Conservation (phyloP, 2,888 invertebrate genomes). For the Ophioninae sp. region DNA sequence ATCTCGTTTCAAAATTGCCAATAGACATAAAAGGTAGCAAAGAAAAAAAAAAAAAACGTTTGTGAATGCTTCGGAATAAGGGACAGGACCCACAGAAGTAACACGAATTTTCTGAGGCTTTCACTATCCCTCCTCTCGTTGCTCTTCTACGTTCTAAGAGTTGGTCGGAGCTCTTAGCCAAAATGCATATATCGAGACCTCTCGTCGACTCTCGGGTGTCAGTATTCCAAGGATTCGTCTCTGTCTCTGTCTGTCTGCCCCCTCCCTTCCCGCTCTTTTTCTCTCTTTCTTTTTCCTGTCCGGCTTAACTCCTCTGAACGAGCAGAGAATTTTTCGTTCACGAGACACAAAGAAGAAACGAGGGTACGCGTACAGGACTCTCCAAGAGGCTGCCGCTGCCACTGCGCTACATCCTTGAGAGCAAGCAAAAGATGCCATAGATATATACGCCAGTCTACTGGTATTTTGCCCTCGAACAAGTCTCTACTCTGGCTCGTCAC, state of each 20-base stretch:
- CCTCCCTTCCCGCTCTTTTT: slow-evolving; percentile 35
- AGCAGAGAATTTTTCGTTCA: slow-evolving; percentile 32
- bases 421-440: slow-evolving; percentile 21
- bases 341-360: slow-evolving; percentile 53
- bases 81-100: background rate
- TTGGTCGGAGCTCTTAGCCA: slow-evolving; percentile 35
- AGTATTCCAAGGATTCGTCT: slow-evolving; percentile 36
- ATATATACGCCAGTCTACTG: slow-evolving; percentile 29
- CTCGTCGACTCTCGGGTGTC: slow-evolving; percentile 31
- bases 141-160: slow-evolving; percentile 25
- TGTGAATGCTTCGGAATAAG: slow-evolving; percentile 4
- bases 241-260: slow-evolving; percentile 9
- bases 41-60: too few species aligned
- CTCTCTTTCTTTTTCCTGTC: slow-evolving; percentile 18
- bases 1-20: slow-evolving; percentile 6
- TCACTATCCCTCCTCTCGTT: slow-evolving; percentile 52
- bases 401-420: slow-evolving; percentile 32
- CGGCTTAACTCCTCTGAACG: slow-evolving; percentile 41
- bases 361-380: slow-evolving; percentile 17
- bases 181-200: slow-evolving; percentile 33
- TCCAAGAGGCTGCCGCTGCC: slow-evolving; percentile 22
- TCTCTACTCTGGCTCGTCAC: slow-evolving; percentile 44
- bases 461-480: slow-evolving; percentile 40
- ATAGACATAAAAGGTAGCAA: background rate
- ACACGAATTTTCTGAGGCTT: slow-evolving; percentile 35